Percentiles rank a stretch among this genome's conserved stretches.
These are phyloP conservation scores for Spondyliosoma cantharus DNA, from an alignment of 2,797 vertebrate genomes.

Conservation along the genomic window DNA sequence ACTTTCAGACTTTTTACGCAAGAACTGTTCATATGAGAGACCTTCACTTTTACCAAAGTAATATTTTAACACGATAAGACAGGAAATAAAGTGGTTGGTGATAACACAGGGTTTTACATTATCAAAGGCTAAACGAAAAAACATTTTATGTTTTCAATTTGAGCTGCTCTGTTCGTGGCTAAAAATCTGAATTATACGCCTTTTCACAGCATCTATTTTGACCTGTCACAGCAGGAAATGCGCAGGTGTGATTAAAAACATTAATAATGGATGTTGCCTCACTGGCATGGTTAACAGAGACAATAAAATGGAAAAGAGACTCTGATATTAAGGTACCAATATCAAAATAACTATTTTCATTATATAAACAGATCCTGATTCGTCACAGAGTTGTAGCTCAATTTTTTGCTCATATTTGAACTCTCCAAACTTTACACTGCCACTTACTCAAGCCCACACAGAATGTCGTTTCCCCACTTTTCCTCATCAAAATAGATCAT, in stretches of 20 bases:
- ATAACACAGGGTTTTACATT: background rate
- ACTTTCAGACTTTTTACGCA: no score
- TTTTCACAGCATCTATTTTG: background rate
- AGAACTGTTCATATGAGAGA: no score
- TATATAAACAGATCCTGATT: background rate
- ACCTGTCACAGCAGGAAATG: background rate
- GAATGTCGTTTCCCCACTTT: background rate
- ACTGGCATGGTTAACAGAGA: background rate
- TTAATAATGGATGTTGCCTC: conserved; percentile 15
- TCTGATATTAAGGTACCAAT: background rate
- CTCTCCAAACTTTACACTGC: conserved; percentile 1
- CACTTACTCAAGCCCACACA: background rate
- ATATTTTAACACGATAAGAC: background rate
- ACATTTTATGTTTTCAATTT: background rate
- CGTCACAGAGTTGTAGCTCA: background rate
- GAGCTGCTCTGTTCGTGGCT: background rate
- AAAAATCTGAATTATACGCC: background rate
- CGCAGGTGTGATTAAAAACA: background rate
- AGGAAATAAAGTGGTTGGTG: background rate
- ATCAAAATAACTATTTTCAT: background rate
- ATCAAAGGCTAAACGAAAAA: background rate
- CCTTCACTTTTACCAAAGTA: no score
- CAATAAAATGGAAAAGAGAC: background rate
- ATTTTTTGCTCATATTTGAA: background rate
- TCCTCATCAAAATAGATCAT: background rate